phyloP scores from a whole-genome alignment of 2,797 vertebrate genomes.

The Vespertilio murinus region DNA sequence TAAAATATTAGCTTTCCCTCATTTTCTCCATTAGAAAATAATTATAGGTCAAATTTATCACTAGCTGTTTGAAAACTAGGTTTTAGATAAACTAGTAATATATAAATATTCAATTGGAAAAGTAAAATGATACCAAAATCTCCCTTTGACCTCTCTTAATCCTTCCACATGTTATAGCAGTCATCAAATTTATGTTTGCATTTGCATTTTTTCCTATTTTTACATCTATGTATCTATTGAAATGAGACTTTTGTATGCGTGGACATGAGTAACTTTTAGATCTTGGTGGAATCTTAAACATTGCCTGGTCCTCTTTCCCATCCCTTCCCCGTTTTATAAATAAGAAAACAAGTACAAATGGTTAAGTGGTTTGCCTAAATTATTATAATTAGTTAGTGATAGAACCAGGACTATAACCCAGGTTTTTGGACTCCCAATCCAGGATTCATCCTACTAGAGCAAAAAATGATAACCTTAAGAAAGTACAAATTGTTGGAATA shows the following conservation, averaged over 20 bases:
- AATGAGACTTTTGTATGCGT: slow-evolving; percentile 11
- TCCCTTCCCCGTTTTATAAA: slow-evolving; percentile 3
- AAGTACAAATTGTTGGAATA: slow-evolving; percentile 65
- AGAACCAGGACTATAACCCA: background rate
- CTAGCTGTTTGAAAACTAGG: background rate
- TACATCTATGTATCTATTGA: background rate
- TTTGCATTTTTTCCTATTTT: slow-evolving; percentile 39
- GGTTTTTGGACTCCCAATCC: background rate
- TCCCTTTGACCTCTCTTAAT: background rate
- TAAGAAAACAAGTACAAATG: slow-evolving; percentile 36
- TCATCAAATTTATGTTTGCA: slow-evolving; percentile 42
- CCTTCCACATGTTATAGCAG: background rate
- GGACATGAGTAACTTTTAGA: slow-evolving; percentile 36
- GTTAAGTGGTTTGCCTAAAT: slow-evolving; percentile 2
- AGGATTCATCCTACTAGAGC: slow-evolving; percentile 42
- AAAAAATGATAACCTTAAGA: slow-evolving; percentile 52
- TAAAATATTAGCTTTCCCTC: slow-evolving; percentile 26
- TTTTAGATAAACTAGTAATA: slow-evolving; percentile 39
- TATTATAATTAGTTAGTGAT: slow-evolving; percentile 18
- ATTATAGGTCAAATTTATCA: background rate
- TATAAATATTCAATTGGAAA: slow-evolving; percentile 31
- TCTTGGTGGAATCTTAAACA: slow-evolving; percentile 39
- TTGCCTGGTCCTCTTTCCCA: background rate
- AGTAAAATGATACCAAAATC: slow-evolving; percentile 21
- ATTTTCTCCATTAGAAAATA: slow-evolving; percentile 33